These are phyloP conservation scores for Achatina immaculata DNA, from an alignment of 1,140 invertebrate genomes.

Conservation along the genomic window DNA sequence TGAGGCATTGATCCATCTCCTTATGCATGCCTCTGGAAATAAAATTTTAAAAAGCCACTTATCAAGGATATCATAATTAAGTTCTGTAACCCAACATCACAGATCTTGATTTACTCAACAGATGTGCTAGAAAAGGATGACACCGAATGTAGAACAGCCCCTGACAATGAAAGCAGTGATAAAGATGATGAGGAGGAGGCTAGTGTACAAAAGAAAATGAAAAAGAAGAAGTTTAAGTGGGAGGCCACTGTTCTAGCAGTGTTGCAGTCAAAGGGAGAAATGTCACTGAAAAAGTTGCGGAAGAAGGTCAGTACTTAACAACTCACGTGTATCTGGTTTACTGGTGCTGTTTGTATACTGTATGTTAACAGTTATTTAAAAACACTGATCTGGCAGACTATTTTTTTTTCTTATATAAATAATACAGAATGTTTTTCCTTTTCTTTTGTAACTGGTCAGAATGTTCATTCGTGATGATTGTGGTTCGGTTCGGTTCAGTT, in stretches of 20 bases:
- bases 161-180: slow-evolving; percentile 40
- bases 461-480: too few relatives aligned
- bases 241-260: slow-evolving; percentile 49
- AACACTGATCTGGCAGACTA: too few relatives aligned
- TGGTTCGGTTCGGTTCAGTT: too few relatives aligned
- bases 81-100: too few relatives aligned
- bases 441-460: too few relatives aligned
- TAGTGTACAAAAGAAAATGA: slow-evolving; percentile 39
- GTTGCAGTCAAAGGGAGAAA: slow-evolving; percentile 50
- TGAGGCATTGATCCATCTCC: too few relatives aligned
- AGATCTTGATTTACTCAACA: neutral
- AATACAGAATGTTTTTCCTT: too few relatives aligned
- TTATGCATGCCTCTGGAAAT: too few relatives aligned
- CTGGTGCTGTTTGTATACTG: neutral
- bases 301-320: slow-evolving; percentile 56
- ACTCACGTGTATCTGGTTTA: neutral
- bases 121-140: neutral
- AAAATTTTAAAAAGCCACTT: too few relatives aligned
- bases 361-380: neutral
- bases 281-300: slow-evolving; percentile 56
- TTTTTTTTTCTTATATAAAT: too few relatives aligned
- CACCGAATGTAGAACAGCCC: neutral
- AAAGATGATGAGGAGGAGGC: slow-evolving; percentile 20
- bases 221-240: slow-evolving; percentile 53
- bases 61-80: too few relatives aligned